A percentile compares a stretch with the other conserved stretches of the same genome.
phyloP scores from a whole-genome alignment of 2,113 vertebrate genomes.

The Nycticryphes semicollaris region DNA sequence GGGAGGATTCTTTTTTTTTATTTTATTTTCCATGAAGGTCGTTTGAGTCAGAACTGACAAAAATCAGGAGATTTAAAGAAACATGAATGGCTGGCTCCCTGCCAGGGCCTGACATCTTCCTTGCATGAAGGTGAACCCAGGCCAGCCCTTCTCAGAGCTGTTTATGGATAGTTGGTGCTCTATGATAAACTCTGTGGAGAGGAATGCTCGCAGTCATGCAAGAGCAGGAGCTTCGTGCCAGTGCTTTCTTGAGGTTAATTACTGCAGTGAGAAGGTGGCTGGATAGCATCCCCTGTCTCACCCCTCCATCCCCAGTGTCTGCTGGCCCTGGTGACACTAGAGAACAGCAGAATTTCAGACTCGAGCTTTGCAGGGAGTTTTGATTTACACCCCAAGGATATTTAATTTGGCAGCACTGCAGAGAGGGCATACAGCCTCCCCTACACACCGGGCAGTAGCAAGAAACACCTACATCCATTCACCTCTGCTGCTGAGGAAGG shows the following conservation, averaged over 20 bases:
- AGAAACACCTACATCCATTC: accelerated
- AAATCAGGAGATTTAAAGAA: conserved; percentile 10
- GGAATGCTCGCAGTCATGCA: conserved; percentile 44
- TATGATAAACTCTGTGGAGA: conserved; percentile 13
- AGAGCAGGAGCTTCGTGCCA: conserved; percentile 25
- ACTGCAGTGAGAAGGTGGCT: not conserved
- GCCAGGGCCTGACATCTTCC: conserved; percentile 51
- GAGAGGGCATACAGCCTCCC: not conserved
- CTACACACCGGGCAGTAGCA: accelerated
- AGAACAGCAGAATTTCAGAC: not conserved
- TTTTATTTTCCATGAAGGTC: not conserved
- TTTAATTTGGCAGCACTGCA: not conserved
- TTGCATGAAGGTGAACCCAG: conserved; percentile 55
- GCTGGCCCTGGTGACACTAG: not conserved
- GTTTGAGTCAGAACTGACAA: conserved; percentile 38
- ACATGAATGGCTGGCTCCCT: conserved; percentile 46
- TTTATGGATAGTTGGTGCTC: conserved; percentile 43
- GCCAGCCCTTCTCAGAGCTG: conserved; percentile 51
- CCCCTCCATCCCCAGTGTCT: not conserved
- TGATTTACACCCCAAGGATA: not conserved
- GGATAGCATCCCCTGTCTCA: not conserved
- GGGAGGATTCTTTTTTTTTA: not conserved
- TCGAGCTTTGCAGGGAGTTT: not conserved
- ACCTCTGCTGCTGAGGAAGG: not conserved
- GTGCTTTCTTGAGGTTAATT: conserved; percentile 34